Percentiles rank a stretch among this genome's conserved stretches.
Evolutionary conservation across 2,113 vertebrate genomes (phyloP).

Genomic region (Bettongia penicillata): DNA sequence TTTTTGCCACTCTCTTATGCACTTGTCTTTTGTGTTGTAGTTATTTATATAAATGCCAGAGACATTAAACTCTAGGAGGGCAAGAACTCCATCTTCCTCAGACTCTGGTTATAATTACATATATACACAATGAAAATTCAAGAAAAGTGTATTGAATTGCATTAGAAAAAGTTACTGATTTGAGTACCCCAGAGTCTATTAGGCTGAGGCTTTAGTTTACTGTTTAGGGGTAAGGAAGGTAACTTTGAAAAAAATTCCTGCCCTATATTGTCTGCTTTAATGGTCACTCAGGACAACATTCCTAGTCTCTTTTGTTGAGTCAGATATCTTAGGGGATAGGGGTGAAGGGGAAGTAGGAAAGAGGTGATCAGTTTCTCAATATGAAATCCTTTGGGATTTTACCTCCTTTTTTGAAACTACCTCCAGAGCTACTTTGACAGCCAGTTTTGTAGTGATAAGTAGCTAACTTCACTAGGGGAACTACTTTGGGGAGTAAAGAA

Average conservation of each 20-base stretch:
- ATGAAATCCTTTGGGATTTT: neutral
- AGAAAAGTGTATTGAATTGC: too few species aligned
- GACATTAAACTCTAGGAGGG: too few species aligned
- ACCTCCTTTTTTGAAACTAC: neutral
- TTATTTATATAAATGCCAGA: too few species aligned
- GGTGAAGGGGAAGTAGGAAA: neutral
- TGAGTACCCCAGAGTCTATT: neutral
- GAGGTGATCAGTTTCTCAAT: neutral
- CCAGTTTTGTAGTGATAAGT: neutral
- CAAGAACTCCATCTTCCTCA: too few species aligned
- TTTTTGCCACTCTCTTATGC: neutral
- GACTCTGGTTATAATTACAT: too few species aligned
- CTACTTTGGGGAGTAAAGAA: neutral
- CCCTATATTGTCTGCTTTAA: neutral
- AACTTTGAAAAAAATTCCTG: neutral
- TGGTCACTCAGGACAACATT: neutral
- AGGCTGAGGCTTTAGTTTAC: neutral
- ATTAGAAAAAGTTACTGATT: too few species aligned
- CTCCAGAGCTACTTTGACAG: neutral
- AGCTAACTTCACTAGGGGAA: neutral
- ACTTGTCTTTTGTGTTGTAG: neutral
- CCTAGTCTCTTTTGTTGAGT: neutral
- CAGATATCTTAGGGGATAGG: neutral
- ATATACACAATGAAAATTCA: too few species aligned
- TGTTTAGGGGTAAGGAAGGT: neutral